These are phyloP conservation scores for Ageneiosus marmoratus DNA, from an alignment of 2,113 vertebrate genomes.

Conservation along the genomic window DNA sequence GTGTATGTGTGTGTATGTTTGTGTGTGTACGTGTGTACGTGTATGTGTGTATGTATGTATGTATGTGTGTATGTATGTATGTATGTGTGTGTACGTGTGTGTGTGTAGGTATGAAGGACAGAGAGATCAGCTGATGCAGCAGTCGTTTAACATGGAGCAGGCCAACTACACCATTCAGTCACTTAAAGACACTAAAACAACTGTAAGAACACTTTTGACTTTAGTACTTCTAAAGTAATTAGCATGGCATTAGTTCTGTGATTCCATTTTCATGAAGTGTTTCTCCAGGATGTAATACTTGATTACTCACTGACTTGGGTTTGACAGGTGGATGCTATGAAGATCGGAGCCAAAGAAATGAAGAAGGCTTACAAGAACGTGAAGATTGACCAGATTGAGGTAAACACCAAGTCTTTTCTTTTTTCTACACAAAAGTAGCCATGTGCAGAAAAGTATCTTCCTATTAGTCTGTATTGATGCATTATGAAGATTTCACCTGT, in stretches of 20 bases:
- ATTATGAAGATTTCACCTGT: not conserved
- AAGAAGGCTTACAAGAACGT: constrained; percentile 97
- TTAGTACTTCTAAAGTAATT: not conserved
- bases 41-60: constrained; percentile 80
- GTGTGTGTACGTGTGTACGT: constrained; percentile 46
- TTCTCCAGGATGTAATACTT: not conserved
- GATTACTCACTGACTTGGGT: too few relatives aligned
- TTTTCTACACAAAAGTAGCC: not conserved
- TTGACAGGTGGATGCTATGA: constrained; percentile 95
- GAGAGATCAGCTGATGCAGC: constrained; percentile 91
- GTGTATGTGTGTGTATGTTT: too few relatives aligned
- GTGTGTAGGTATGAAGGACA: constrained; percentile 91
- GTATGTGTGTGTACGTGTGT: constrained; percentile 41
- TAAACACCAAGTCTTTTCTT: constrained; percentile 54
- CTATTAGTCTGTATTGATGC: not conserved
- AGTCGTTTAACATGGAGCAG: constrained; percentile 99
- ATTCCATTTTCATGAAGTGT: not conserved
- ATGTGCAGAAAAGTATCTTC: not conserved
- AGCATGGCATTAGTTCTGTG: not conserved
- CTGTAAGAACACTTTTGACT: constrained; percentile 72
- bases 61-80: constrained; percentile 61
- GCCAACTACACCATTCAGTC: constrained; percentile 97
- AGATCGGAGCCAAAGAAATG: constrained; percentile 96
- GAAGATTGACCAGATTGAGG: constrained; percentile 97
- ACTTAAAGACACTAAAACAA: constrained; percentile 97